Base-by-base conservation (phyloP, 2,888 invertebrate species). In the Polylopha cassiicola region DNA sequence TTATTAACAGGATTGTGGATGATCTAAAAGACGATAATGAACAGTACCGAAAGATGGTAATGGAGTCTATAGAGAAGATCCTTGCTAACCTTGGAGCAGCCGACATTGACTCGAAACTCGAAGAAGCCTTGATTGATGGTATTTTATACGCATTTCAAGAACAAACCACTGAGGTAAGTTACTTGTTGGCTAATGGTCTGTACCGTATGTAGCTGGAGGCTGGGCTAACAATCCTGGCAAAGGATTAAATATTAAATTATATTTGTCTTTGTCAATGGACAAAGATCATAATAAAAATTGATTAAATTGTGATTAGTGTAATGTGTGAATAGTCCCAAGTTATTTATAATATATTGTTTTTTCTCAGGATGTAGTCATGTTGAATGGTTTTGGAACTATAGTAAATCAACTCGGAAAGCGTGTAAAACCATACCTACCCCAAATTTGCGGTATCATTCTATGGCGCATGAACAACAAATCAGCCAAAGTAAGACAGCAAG, bases 381-480 rank as follows among this genome's bases (percentile, higher is more conserved):
- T 99, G 55, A 99, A 99, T 73, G 99, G 99, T 22, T 99, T 99
- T 69, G 99, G 99, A 39, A 98, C 99, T 0, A 98, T 99, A 49
- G 99, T 99, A 5, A 98, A 98, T 71, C 97, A 98, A 53, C 85
- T 99, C 38, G 98, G 97, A 4, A 98, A 98, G 77, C 89, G 99
- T 21, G 98, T 99, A 3, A 99, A 99, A 76, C 96, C 99, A 0
- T 99, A 99, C 73, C 82, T 99, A 58, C 99, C 99, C 0, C 99
- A 99, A 87, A 99, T 99, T 66, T 99, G 99, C 71, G 99, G 99
- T 89, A 99, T 99, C 1, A 99, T 99, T 62, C 87, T 99, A 31
- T 99, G 99, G 99, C 90, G 99, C 47, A 89, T 99, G 70, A 99
- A 99, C 85, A 99, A 99, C 76, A 99, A 99, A 85, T 97, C 98